A percentile compares a stretch with the other conserved stretches of the same genome.
Evolutionary conservation across 92 coral and sea anemone genomes (phyloP).

Genomic region (Diadumene lineata): DNA sequence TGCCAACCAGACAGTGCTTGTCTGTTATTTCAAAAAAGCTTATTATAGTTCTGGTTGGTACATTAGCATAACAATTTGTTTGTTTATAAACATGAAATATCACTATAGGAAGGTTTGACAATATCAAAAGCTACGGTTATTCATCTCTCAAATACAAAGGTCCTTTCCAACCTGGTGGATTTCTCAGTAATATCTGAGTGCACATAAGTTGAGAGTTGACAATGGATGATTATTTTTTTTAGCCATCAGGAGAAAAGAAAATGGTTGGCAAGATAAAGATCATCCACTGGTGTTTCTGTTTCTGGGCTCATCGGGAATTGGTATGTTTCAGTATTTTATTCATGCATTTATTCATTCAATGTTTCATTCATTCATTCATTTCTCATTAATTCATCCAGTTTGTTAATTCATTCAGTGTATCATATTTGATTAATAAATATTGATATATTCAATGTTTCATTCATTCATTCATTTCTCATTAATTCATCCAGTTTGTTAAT

Average conservation of each 20-base stretch:
- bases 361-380: background rate
- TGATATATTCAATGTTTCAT: too few species aligned
- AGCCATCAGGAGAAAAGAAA: conserved; percentile 97
- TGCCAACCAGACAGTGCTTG: too few species aligned
- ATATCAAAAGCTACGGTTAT: too few species aligned
- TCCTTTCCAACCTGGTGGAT: too few species aligned
- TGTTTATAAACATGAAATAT: too few species aligned
- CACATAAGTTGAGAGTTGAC: too few species aligned
- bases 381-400: background rate
- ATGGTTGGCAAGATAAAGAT: conserved; percentile 98
- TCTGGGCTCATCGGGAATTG: conserved; percentile 98
- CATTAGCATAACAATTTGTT: too few species aligned
- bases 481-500: background rate
- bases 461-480: background rate
- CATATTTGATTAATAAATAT: background rate
- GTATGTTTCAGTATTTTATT: conserved; percentile 36
- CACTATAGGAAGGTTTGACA: too few species aligned
- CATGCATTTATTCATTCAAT: background rate
- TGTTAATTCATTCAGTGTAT: background rate
- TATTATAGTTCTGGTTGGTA: too few species aligned
- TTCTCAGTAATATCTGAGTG: too few species aligned
- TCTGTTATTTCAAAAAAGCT: too few species aligned
- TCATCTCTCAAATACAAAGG: too few species aligned
- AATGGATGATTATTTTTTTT: background rate
- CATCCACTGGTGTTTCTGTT: conserved; percentile 93